Evolutionary conservation across 2,113 vertebrate genomes (phyloP), one percentile per base, ranked within the genome.

Genomic region (Cryptoleucopteryx plumbea): DNA sequence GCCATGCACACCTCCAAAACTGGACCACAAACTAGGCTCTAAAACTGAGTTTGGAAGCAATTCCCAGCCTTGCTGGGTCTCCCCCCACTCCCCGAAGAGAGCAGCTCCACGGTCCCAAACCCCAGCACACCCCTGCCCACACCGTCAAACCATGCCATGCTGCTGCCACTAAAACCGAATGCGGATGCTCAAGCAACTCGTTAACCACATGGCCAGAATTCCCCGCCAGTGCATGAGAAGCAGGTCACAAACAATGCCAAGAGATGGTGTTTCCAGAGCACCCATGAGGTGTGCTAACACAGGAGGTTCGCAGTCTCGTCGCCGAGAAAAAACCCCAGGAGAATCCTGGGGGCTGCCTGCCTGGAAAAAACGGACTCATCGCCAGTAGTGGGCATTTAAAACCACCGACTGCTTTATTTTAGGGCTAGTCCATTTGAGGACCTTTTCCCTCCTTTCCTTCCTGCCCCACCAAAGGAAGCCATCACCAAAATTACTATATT

Each of bases 61-160:
- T 36, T 12, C 4, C 13, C 1, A 1, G 7, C 48, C 4, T 5
- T 27, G 38, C 70, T 12, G 65, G 15, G 18, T 34, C 32, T 16
- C 4, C 8, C 11, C 1, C 1, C 0, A 4, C 4, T 17, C 8
- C 31, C 27, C 2, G 0, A 29, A 21, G 27, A 2, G 0, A 47
- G 11, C 0, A 0, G n/a, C 63, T 20, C n/a, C 86, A 68, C 32
- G 11, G 34, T 17, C 11, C 20, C 3, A 1, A 56, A 42, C 6
- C 10, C 20, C 34, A 2, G 45, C 45, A 14, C 68, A 29, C 1
- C 31, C 29, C 68, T 45, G 67, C 62, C 61, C 61, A 5, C 0
- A 0, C 34, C 1, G 0, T 2, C 34, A 12, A 10, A 29, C 43
- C 0, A 1, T 6, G 1, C 25, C 0, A 0, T 0, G 10, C 48